Conservation (phyloP, 2,888 invertebrate species). For the Tyria jacobaeae region DNA sequence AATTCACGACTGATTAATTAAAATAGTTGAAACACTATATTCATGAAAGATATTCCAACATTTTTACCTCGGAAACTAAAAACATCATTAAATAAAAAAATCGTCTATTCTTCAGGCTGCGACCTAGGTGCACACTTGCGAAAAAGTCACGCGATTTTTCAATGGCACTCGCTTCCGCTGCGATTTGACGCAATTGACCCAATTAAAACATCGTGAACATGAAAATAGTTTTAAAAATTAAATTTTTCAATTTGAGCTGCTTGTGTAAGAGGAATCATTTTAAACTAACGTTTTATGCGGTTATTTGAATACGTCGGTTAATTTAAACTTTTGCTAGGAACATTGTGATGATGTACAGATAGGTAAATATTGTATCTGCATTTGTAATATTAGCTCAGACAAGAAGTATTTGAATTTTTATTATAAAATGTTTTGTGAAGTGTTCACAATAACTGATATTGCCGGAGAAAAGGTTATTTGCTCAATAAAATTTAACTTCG, state of each 20-base stretch:
- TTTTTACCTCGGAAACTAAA: constrained; percentile 17
- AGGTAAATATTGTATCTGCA: not conserved
- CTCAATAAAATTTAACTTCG: not conserved
- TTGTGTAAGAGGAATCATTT: constrained; percentile 27
- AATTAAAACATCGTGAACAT: constrained; percentile 51
- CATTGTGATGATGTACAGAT: not conserved
- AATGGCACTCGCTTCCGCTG: constrained; percentile 38
- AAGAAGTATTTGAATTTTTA: not conserved
- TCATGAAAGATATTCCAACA: not conserved
- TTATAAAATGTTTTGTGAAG: not conserved
- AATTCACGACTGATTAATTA: not conserved
- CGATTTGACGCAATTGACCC: constrained; percentile 59
- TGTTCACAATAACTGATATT: not conserved
- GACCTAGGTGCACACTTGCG: constrained; percentile 27
- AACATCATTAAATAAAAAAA: constrained; percentile 26
- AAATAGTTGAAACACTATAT: not conserved
- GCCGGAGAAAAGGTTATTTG: not conserved
- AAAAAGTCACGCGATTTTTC: constrained; percentile 45
- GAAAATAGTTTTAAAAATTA: constrained; percentile 43
- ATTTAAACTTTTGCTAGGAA: not conserved
- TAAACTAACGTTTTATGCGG: constrained; percentile 22
- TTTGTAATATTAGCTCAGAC: not conserved
- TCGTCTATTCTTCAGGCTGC: constrained; percentile 24
- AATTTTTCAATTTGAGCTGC: constrained; percentile 33
- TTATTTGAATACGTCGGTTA: constrained; percentile 5